Conservation (phyloP, 2,888 invertebrate species). For the Monochamus alternatus region DNA sequence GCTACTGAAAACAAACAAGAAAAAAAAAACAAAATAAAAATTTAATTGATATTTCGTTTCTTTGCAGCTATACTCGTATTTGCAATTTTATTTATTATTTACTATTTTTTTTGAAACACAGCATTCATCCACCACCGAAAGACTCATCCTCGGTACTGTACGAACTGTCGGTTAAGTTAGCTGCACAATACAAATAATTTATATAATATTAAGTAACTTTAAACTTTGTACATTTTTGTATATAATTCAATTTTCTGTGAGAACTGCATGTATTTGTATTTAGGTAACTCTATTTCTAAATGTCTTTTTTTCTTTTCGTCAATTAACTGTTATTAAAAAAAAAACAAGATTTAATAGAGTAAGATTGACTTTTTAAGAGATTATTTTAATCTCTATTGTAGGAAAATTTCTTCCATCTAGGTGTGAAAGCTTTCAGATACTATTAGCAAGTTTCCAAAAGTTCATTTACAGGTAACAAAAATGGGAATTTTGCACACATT, state of each 20-base stretch:
- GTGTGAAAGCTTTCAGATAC: slow-evolving; percentile 39
- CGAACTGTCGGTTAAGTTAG: slow-evolving; percentile 42
- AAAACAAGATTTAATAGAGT: slow-evolving; percentile 30
- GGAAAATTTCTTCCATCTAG: slow-evolving; percentile 58
- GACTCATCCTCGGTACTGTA: slow-evolving; percentile 25
- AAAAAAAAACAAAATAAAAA: too few species aligned
- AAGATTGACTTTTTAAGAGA: slow-evolving; percentile 32
- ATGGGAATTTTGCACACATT: slow-evolving; percentile 37
- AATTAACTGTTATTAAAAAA: slow-evolving; percentile 43
- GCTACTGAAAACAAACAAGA: too few species aligned
- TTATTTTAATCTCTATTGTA: slow-evolving; percentile 50
- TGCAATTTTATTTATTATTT: too few species aligned
- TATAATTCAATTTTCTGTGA: slow-evolving; percentile 51
- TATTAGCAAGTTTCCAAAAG: slow-evolving; percentile 13
- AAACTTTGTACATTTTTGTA: slow-evolving; percentile 58
- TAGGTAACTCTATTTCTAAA: slow-evolving; percentile 43
- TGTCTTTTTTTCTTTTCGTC: slow-evolving; percentile 46
- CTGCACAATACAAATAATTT: slow-evolving; percentile 46
- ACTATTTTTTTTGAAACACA: too few species aligned
- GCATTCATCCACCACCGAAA: too few species aligned
- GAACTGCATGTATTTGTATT: slow-evolving; percentile 43
- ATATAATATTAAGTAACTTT: slow-evolving; percentile 43
- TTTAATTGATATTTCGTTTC: too few species aligned
- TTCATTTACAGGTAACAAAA: slow-evolving; percentile 2
- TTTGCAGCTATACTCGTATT: too few species aligned